phyloP scores from a whole-genome alignment of 2,113 vertebrate species.

The Alethe castanea region DNA sequence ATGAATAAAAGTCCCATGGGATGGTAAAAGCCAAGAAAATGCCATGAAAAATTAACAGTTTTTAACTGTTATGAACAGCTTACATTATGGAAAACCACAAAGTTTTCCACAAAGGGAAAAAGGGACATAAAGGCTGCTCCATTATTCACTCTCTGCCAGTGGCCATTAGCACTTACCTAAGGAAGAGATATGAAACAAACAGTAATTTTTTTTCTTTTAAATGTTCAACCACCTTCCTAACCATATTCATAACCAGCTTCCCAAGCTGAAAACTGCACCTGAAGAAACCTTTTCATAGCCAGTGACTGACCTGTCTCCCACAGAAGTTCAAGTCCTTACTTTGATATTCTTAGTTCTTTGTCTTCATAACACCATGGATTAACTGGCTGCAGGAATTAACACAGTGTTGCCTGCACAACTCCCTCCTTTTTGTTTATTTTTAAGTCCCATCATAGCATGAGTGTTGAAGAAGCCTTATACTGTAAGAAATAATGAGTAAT shows the following conservation, averaged over 20 bases:
- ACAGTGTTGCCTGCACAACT: background rate
- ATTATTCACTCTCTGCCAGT: background rate
- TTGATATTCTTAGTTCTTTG: background rate
- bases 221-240: background rate
- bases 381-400: background rate
- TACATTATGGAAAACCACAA: background rate
- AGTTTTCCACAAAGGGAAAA: background rate
- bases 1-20: background rate
- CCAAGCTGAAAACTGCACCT: background rate
- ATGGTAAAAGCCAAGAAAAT: background rate
- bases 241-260: background rate
- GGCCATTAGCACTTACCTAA: background rate
- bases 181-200: background rate
- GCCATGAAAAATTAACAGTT: background rate
- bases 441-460: background rate
- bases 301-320: background rate
- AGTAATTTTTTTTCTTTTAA: background rate
- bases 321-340: background rate
- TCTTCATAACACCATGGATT: background rate
- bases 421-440: background rate
- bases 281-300: background rate
- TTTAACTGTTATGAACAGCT: background rate
- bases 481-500: slow-evolving; percentile 3
- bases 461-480: background rate
- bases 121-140: background rate